Evolutionary conservation across 2,888 invertebrate species (phyloP), one percentile per base, ranked within the genome.

Genomic region (Hecatera dysodea): DNA sequence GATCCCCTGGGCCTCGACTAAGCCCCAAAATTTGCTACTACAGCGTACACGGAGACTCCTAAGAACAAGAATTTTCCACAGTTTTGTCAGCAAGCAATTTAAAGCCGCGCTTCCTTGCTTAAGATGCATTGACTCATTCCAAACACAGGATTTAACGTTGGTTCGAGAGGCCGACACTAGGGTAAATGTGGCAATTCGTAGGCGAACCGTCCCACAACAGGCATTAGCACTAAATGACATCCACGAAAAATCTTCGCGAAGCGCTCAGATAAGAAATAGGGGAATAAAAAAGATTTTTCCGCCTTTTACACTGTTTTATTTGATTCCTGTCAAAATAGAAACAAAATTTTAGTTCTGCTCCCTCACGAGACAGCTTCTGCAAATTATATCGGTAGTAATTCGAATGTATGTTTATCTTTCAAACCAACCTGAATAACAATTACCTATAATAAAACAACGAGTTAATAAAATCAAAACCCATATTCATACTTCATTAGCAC

Each of bases 161-260:
- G 88, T 89, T 90, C 86, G 84, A 88, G 90, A 92, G 91, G 90
- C 90, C 90, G 87, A 86, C 89, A 89, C 86, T 87, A 87, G 87
- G 92, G 91, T 85, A 94, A 95, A 95, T 95, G 92, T 83, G 92
- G 91, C 93, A 91, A 95, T 95, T 95, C 94, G 94, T 93, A 95
- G 88, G 93, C 95, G 87, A 86, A 90, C 91, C 93, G 93, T 88
- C 91, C 92, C 91, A 88, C 92, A 91, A 92, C 92, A 92, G 87
- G 93, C 95, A 95, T 95, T 95, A 95, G 90, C 95, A 95, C 95
- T 93, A 95, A 95, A 95, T 95, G 95, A 95, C 94, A 94, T 92
- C 93, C 86, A 93, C 93, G 92, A 94, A 94, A 93, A 95, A 92
- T 94, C 93, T 93, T 90, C 89, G 88, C 90, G 87, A 88, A 90